Conservation (phyloP, 2,797 vertebrate genomes). For the Lithobates sylvaticus region DNA sequence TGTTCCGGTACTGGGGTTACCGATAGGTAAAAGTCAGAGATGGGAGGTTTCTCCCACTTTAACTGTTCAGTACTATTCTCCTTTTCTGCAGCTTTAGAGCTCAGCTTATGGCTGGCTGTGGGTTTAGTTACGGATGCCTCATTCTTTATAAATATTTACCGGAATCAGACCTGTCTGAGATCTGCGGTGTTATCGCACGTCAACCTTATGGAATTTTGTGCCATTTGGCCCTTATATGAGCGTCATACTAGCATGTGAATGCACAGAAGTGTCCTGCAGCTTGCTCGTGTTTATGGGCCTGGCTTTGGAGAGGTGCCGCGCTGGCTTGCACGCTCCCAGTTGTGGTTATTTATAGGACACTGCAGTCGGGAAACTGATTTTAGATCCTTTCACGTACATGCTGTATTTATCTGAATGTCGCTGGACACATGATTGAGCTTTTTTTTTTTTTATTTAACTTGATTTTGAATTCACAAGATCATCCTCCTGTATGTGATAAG, state of each 20-base stretch:
- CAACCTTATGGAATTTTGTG: not conserved
- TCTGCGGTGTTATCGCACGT: not conserved
- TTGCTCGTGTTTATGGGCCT: slow-evolving; percentile 34
- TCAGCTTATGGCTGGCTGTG: no score
- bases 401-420: slow-evolving; percentile 37
- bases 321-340: slow-evolving; percentile 36
- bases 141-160: not conserved
- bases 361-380: slow-evolving; percentile 28
- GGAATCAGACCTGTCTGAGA: not conserved
- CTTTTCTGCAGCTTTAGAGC: no score
- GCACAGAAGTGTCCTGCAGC: slow-evolving; percentile 27
- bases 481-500: not conserved
- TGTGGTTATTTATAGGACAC: slow-evolving; percentile 40
- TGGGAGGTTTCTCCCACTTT: no score
- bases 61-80: not conserved
- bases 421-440: not conserved
- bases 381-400: slow-evolving; percentile 26
- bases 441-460: not conserved
- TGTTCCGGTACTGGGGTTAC: no score
- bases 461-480: not conserved
- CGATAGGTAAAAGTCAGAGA: no score
- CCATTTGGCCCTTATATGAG: not conserved
- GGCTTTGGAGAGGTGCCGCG: slow-evolving; percentile 35
- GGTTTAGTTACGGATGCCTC: not conserved
- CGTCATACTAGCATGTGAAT: not conserved